phyloP scores from a whole-genome alignment of 2,888 invertebrate species.

The Andrena praecox region DNA sequence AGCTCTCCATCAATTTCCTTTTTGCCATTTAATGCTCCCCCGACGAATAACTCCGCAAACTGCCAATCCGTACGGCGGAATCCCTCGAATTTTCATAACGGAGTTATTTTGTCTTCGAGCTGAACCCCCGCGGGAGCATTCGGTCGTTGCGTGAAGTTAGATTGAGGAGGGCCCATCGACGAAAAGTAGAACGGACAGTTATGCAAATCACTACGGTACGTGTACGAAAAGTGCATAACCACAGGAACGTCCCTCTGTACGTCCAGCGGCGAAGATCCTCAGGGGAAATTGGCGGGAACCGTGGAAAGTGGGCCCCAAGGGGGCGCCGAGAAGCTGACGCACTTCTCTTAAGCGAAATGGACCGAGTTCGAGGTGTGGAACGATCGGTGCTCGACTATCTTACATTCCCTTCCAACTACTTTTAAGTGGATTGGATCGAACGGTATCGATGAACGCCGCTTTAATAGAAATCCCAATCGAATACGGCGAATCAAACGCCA shows the following conservation, averaged over 20 bases:
- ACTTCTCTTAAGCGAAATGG: slow-evolving; percentile 50
- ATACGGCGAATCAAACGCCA: slow-evolving; percentile 4
- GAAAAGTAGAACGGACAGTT: slow-evolving; percentile 52
- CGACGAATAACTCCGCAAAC: too few relatives aligned
- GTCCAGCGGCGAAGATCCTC: slow-evolving; percentile 51
- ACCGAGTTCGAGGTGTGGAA: slow-evolving; percentile 41
- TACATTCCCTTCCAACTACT: slow-evolving; percentile 22
- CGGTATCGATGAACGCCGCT: slow-evolving; percentile 10
- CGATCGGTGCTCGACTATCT: slow-evolving; percentile 53
- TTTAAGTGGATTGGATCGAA: slow-evolving; percentile 51
- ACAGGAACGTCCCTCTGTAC: slow-evolving; percentile 48
- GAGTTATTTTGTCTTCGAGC: slow-evolving; percentile 17
- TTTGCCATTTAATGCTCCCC: not conserved
- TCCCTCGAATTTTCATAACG: slow-evolving; percentile 26
- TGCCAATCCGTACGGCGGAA: not conserved
- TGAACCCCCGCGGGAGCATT: slow-evolving; percentile 5
- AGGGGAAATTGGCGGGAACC: slow-evolving; percentile 69
- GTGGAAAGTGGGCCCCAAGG: slow-evolving; percentile 62
- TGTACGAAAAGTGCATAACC: slow-evolving; percentile 68
- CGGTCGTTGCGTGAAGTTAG: slow-evolving; percentile 44
- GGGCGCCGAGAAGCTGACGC: slow-evolving; percentile 59
- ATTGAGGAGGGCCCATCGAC: slow-evolving; percentile 22
- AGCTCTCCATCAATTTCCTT: not conserved
- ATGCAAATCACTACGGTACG: slow-evolving; percentile 61
- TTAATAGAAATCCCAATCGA: slow-evolving; percentile 1